phyloP scores from a whole-genome alignment of 2,888 invertebrate species.

The Oxyteleia sp. region DNA sequence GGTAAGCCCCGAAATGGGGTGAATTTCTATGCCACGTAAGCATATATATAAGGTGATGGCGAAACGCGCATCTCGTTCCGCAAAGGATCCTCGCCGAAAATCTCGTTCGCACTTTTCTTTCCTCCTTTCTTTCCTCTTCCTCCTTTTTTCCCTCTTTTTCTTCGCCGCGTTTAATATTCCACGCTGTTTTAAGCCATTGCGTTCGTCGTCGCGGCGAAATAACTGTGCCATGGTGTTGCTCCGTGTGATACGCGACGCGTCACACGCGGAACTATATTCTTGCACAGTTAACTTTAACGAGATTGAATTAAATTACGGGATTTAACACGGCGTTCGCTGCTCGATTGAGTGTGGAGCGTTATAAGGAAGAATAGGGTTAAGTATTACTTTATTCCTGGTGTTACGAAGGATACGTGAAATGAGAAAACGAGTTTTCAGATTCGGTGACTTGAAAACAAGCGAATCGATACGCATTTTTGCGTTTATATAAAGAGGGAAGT shows the following conservation, averaged over 20 bases:
- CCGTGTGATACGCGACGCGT: slow-evolving; percentile 40
- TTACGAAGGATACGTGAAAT: background rate
- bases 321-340: too few species aligned
- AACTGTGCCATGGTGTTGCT: slow-evolving; percentile 45
- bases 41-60: slow-evolving; percentile 78
- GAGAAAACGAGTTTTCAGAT: background rate
- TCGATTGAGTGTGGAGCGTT: slow-evolving; percentile 58
- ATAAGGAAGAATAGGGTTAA: slow-evolving; percentile 54
- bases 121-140: background rate
- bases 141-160: slow-evolving; percentile 43
- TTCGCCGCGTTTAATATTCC: slow-evolving; percentile 58
- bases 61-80: slow-evolving; percentile 63
- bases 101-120: slow-evolving; percentile 50
- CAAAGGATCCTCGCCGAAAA: slow-evolving; percentile 54
- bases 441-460: too few species aligned
- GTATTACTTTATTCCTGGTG: slow-evolving; percentile 38
- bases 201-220: slow-evolving; percentile 29
- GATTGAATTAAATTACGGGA: too few species aligned
- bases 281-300: too few species aligned
- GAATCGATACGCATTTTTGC: too few species aligned
- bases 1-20: slow-evolving; percentile 80
- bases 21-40: slow-evolving; percentile 82
- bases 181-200: slow-evolving; percentile 50
- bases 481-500: too few species aligned
- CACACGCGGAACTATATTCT: slow-evolving; percentile 62